A percentile compares a stretch with the other conserved stretches of the same genome.
phyloP scores from a whole-genome alignment of 2,113 vertebrate genomes.

The Scolopax mira region DNA sequence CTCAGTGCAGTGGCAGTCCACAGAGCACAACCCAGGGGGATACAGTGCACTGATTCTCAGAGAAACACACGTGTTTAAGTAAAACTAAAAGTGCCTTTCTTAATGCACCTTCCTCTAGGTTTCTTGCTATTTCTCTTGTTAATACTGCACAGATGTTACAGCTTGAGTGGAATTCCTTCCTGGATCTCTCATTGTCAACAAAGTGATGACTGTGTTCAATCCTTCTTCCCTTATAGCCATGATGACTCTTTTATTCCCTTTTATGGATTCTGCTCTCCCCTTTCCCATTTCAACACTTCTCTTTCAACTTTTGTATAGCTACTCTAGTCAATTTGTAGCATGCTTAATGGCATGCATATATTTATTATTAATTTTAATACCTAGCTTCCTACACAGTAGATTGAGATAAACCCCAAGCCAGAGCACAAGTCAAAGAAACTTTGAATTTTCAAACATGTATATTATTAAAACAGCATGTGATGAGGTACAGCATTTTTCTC shows the following conservation, averaged over 20 bases:
- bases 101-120: background rate
- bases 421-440: background rate
- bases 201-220: background rate
- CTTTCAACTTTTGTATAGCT: background rate
- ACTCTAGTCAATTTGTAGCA: background rate
- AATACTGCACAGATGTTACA: constrained; percentile 14
- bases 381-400: background rate
- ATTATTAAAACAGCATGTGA: background rate
- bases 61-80: background rate
- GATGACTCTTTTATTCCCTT: background rate
- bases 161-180: background rate
- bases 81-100: background rate
- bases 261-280: background rate
- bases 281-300: background rate
- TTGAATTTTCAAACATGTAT: background rate
- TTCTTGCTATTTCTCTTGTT: constrained; percentile 1
- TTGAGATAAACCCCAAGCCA: background rate
- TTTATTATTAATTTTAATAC: background rate
- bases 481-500: background rate
- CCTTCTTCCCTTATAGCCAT: background rate
- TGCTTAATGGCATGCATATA: background rate
- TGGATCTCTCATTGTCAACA: background rate
- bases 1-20: background rate
- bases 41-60: background rate
- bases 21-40: background rate